Evolutionary conservation across 2,888 invertebrate species (phyloP), one percentile per base, ranked within the genome.

Genomic region (Drosophila villosipedis): DNA sequence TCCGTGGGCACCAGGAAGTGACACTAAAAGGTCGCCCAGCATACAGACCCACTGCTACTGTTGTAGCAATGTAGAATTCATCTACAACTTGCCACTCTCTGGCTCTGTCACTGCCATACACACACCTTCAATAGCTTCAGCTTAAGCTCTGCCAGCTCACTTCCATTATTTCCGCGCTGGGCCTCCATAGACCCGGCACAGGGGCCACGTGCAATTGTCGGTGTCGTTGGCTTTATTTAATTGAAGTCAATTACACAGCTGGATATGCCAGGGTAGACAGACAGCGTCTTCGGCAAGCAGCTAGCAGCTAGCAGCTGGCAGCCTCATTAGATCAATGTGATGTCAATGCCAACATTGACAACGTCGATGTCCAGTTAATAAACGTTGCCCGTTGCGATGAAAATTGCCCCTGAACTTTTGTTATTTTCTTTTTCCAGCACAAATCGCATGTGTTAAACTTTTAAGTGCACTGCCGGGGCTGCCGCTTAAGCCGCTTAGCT

Each of bases 201-300:
- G 82, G 80, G 82, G 73, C 69, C 75, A 73, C 89, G 86, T 76
- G 74, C 82, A 90, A 86, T 86, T 90, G 89, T 86, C 82, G 82
- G 90, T 75, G 69, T 86, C 85, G 82, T 72, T 83, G 90, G 87
- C 79, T 82, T 89, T 84, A 89, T 91, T 91, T 91, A 92, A 91
- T 92, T 92, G 92, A 90, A 92, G 90, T 89, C 91, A 92, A 91
- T 92, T 91, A 86, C 92, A 80, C 92, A 89, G 84, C 89, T 80
- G 87, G 89, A 84, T 71, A 69, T 88, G 76, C 66, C 77, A 75
- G 70, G 14, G 37, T 41, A 39, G 58, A 41, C 67, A 68, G 68
- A 60, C 67, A 74, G 67, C 58, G 64, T 43, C 37, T 65, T 66
- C 55, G 69, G 80, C 60, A 69, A 78, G 63, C 76, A 76, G 68